Evolutionary conservation across 2,797 vertebrate genomes (phyloP).

Genomic region (Silurus lanzhouensis): DNA sequence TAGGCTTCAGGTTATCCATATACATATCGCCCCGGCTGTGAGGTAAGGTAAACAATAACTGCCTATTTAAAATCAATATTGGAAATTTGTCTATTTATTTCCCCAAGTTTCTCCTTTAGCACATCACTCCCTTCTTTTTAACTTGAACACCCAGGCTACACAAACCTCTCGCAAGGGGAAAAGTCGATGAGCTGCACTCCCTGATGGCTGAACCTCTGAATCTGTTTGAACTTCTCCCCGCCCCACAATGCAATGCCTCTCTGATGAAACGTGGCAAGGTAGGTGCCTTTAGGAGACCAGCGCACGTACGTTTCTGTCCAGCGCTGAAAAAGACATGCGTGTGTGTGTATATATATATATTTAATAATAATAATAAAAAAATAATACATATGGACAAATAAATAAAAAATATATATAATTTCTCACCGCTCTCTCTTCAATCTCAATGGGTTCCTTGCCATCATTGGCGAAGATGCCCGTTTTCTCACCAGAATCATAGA

Average conservation of each 20-base stretch:
- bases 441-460: conserved; percentile 87
- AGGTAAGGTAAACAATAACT: no score
- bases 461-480: conserved; percentile 96
- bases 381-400: background rate
- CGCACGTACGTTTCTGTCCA: conserved; percentile 98
- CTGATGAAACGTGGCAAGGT: conserved; percentile 95
- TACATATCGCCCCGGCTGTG: no score
- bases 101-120: background rate
- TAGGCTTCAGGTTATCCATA: no score
- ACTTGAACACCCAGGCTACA: background rate
- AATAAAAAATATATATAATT: conserved; percentile 20
- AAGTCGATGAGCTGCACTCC: conserved; percentile 99
- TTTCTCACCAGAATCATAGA: conserved; percentile 95
- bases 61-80: no score
- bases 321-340: conserved; percentile 71
- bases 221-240: conserved; percentile 98
- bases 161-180: conserved; percentile 95
- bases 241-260: conserved; percentile 96
- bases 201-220: conserved; percentile 95
- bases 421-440: conserved; percentile 93
- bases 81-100: no score
- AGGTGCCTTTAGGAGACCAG: conserved; percentile 97
- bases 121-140: background rate
- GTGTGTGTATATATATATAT: background rate
- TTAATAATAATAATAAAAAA: background rate